Evolutionary conservation across 2,113 vertebrate species (phyloP), one percentile per base, ranked within the genome.

Genomic region (Pterocles orientalis): DNA sequence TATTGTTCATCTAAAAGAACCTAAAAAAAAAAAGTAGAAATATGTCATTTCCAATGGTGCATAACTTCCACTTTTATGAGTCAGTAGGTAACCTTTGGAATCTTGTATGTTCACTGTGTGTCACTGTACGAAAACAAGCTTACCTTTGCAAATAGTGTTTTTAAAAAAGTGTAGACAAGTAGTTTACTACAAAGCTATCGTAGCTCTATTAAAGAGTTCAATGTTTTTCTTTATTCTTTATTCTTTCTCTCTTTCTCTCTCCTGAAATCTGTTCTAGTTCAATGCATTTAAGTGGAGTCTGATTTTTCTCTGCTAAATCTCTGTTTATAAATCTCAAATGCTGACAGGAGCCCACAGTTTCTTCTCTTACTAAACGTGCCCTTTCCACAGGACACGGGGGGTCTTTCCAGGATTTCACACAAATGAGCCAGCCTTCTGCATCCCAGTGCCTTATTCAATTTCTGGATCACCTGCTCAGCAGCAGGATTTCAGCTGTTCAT

Each of bases 261-360:
- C 24, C 56, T 86, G 70, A 61, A 89, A 82, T 76, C 61, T 51
- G 20, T 62, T 88, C 56, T 62, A 53, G 21, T 69, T 69, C 78
- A 88, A 64, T 9, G 23, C 17, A 57, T 69, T 78, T 90, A 81
- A 58, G 19, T 6, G 14, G 45, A 34, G 24, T 57, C 65, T 69
- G 45, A 69, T 65, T 87, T 79, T 92, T 82, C 41, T 91, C 31
- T 65, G 53, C 31, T 15, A 80, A 65, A 69, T 82, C 39, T 88
- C 79, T 65, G 28, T 80, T 94, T 85, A 80, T 72, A 91, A 87
- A 87, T 85, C 66, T 91, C 78, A 85, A 72, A 82, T 54, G 58
- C 58, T 70, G 68, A 65, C 21, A 69, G 5, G 29, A 93, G 16
- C 21, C 57, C 39, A 58, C 33, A 64, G 29, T 75, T 86, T 82